A percentile compares a stretch with the other conserved stretches of the same genome.
Conservation (phyloP, 2,888 invertebrate species). For the Bellardia bayeri region DNA sequence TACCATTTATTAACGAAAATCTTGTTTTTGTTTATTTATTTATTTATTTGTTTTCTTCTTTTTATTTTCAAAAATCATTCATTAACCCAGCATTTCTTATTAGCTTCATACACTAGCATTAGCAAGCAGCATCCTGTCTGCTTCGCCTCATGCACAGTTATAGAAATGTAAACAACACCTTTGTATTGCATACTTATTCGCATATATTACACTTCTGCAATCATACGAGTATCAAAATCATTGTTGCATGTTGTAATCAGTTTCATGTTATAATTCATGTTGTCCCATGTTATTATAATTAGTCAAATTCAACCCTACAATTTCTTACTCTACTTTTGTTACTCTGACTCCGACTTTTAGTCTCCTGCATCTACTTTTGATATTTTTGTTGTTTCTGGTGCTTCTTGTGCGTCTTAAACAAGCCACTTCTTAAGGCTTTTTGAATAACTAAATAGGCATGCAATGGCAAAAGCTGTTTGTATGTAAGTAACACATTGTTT, state of each 20-base stretch:
- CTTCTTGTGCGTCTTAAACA: constrained; percentile 42
- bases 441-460: constrained; percentile 68
- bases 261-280: constrained; percentile 65
- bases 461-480: constrained; percentile 28
- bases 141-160: neutral
- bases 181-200: constrained; percentile 6
- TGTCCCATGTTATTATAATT: constrained; percentile 63
- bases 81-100: constrained; percentile 33
- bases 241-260: constrained; percentile 67
- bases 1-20: constrained; percentile 10
- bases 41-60: constrained; percentile 11
- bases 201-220: constrained; percentile 36
- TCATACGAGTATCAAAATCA: constrained; percentile 55
- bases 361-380: constrained; percentile 5
- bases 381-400: constrained; percentile 24
- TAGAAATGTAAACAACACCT: constrained; percentile 55
- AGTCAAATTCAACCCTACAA: constrained; percentile 52
- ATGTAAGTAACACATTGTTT: constrained; percentile 61
- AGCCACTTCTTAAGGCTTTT: constrained; percentile 67
- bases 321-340: constrained; percentile 23
- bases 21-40: neutral
- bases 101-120: constrained; percentile 36
- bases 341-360: neutral
- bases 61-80: neutral
- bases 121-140: neutral